Evolutionary conservation across 1,140 invertebrate species (phyloP).

Genomic region (Lasioglossum baleicum): DNA sequence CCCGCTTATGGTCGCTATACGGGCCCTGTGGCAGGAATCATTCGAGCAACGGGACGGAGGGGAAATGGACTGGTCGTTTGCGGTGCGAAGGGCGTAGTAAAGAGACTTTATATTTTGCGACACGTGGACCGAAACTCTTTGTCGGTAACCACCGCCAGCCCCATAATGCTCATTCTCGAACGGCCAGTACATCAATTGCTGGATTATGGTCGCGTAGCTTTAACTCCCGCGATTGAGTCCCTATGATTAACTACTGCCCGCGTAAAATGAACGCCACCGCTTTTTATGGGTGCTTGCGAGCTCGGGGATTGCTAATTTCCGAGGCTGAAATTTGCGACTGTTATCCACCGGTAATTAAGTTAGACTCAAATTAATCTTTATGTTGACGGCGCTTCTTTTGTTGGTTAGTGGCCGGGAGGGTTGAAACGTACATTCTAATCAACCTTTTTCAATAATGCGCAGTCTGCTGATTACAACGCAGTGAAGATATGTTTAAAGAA

Average conservation of each 20-base stretch:
- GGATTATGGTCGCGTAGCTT: neutral
- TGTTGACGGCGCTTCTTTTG: too few relatives aligned
- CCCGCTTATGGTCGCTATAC: neutral
- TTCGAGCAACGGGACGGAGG: neutral
- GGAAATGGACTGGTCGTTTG: neutral
- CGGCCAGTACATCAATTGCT: neutral
- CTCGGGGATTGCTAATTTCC: too few relatives aligned
- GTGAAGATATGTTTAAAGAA: too few relatives aligned
- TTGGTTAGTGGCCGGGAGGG: too few relatives aligned
- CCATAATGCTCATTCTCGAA: neutral
- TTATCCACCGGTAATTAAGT: neutral
- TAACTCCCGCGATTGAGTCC: neutral
- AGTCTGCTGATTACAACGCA: too few relatives aligned
- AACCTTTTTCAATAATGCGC: too few relatives aligned
- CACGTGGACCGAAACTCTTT: conserved; percentile 1
- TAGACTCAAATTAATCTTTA: neutral
- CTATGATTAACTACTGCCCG: neutral
- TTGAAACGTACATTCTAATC: too few relatives aligned
- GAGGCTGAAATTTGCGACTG: too few relatives aligned
- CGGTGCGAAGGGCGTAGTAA: neutral
- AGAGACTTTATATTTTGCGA: conserved; percentile 4
- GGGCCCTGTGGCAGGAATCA: neutral
- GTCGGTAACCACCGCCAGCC: neutral
- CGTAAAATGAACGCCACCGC: neutral
- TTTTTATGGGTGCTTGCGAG: neutral